Evolutionary conservation across 2,888 invertebrate genomes (phyloP), one percentile per base, ranked within the genome.

Genomic region (Tipula helvola): DNA sequence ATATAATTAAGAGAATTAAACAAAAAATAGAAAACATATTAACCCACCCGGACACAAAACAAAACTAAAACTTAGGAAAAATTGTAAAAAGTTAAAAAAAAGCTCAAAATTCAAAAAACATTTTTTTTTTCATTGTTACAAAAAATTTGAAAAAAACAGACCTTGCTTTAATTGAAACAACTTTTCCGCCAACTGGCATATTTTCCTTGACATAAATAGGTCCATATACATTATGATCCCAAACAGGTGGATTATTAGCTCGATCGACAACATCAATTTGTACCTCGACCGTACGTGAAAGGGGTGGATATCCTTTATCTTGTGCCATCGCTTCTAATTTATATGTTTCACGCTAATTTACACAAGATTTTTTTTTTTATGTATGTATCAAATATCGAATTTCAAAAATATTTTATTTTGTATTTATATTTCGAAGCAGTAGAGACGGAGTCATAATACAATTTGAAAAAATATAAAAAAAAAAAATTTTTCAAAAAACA

Each of bases 101-200:
- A 71, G 71, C 71, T 71, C 71, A 71, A 71, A 71, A 71, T 71
- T 71, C 71, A 71, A 71, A 71, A 57, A 71, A 71, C 0, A 0
- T 5, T 71, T 71, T 71, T 71, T 52, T 52, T 52, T 52, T 71
- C 71, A 28, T 71, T 71, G 71, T 71, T 71, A 71, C 71, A 71
- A 71, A 71, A 71, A 28, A 71, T 28, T 71, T 52, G 52, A 36
- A 85, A 86, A 87, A 52, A 87, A 96, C 97, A 96, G 97, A 98
- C 97, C 97, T 97, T 96, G 98, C 98, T 96, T 98, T 98, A 93
- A 98, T 96, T 93, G 97, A 97, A 93, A 97, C 96, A 95, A 98
- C 97, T 95, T 96, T 97, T 94, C 97, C 97, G 94, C 98, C 98
- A 92, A 98, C 97, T 94, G 97, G 96, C 94, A 97, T 96, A 94